phyloP scores from a whole-genome alignment of 2,113 vertebrate genomes.

The Ptilonorhynchus violaceus region DNA sequence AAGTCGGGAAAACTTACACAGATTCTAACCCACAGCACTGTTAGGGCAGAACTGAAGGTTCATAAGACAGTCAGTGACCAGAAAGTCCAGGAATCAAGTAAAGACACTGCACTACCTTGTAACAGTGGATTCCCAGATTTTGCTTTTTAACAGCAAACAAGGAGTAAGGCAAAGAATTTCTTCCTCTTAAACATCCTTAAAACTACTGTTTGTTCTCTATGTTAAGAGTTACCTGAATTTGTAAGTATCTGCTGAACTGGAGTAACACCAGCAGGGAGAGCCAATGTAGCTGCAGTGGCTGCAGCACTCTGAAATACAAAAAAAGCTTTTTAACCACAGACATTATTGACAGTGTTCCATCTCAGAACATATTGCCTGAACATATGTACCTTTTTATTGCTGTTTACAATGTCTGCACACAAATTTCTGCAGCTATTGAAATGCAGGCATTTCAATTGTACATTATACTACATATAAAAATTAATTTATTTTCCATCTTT shows the following conservation, averaged over 20 bases:
- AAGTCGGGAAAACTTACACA: background rate
- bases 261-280: conserved; percentile 89
- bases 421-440: background rate
- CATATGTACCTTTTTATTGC: background rate
- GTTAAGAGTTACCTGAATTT: conserved; percentile 82
- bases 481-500: background rate
- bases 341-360: background rate
- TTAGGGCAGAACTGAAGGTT: background rate
- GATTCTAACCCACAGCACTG: background rate
- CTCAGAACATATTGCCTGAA: background rate
- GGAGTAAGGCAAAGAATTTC: background rate
- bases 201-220: background rate
- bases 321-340: background rate
- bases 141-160: background rate
- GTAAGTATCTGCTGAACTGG: conserved; percentile 95
- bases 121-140: background rate
- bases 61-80: background rate
- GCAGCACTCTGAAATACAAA: conserved; percentile 87
- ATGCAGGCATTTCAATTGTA: background rate
- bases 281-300: conserved; percentile 93
- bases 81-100: background rate
- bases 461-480: background rate
- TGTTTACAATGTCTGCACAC: background rate
- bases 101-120: background rate
- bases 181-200: background rate